A percentile compares a stretch with the other conserved stretches of the same genome.
These are phyloP conservation scores for Mercenaria mercenaria DNA, from an alignment of 1,140 invertebrate species.

Conservation along the genomic window DNA sequence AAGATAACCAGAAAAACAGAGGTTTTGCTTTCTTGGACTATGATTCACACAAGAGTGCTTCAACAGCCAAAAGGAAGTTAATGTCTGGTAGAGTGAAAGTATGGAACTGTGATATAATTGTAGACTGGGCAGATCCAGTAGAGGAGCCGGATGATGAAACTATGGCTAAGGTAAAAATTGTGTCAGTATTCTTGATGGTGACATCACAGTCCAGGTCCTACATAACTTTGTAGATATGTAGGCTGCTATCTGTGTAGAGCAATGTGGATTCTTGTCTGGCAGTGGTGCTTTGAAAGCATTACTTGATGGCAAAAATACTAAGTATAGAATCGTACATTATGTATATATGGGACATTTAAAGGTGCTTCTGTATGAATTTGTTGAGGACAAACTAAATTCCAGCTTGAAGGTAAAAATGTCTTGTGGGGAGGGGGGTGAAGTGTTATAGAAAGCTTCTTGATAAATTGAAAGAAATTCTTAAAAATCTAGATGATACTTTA, in stretches of 20 bases:
- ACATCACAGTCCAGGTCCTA: conserved; percentile 55
- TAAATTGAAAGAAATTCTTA: too few relatives aligned
- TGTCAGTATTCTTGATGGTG: too few relatives aligned
- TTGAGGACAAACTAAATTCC: too few relatives aligned
- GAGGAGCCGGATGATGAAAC: conserved; percentile 99
- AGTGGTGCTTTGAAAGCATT: neutral
- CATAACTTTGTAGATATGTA: neutral
- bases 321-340: too few relatives aligned
- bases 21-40: conserved; percentile 99
- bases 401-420: too few relatives aligned
- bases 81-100: conserved; percentile 88
- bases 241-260: conserved; percentile 41
- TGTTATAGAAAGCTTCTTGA: too few relatives aligned
- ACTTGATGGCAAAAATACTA: neutral
- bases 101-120: conserved; percentile 99
- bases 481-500: too few relatives aligned
- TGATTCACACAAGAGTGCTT: conserved; percentile 99
- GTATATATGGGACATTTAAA: too few relatives aligned
- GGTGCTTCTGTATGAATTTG: too few relatives aligned
- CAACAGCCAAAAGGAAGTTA: conserved; percentile 97
- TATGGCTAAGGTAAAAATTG: conserved; percentile 95
- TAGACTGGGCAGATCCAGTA: conserved; percentile 99
- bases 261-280: neutral
- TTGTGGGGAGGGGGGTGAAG: too few relatives aligned
- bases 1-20: conserved; percentile 97